A percentile compares a stretch with the other conserved stretches of the same genome.
phyloP scores from a whole-genome alignment of 2,888 invertebrate species.

The Leptinotarsa peninsularis region DNA sequence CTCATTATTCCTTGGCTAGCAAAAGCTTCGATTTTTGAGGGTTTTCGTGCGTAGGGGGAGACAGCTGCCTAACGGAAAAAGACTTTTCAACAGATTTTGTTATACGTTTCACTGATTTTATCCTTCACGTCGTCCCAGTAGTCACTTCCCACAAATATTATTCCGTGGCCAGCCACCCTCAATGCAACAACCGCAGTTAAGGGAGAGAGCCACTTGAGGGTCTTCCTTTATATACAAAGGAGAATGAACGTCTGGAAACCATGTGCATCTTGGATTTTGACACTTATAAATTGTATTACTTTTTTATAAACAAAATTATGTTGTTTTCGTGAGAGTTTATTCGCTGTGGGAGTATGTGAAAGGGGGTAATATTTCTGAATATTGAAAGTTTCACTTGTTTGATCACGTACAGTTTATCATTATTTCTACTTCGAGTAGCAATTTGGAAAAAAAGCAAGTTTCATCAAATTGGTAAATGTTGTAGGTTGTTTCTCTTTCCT shows the following conservation, averaged over 20 bases:
- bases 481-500: no score
- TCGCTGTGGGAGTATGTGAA: background rate
- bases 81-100: no score
- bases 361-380: background rate
- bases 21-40: no score
- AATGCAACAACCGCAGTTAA: slow-evolving; percentile 26
- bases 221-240: slow-evolving; percentile 33
- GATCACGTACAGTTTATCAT: no score
- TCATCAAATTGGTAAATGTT: no score
- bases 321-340: slow-evolving; percentile 29
- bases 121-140: background rate
- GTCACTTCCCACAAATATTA: slow-evolving; percentile 26
- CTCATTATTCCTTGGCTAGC: no score
- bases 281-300: slow-evolving; percentile 59
- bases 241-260: slow-evolving; percentile 50
- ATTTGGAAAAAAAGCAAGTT: no score
- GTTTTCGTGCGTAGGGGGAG: no score
- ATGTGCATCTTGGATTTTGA: slow-evolving; percentile 58
- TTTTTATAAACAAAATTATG: slow-evolving; percentile 47
- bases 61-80: no score
- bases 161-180: slow-evolving; percentile 23
- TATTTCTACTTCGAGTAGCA: no score
- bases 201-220: slow-evolving; percentile 32
- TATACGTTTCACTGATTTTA: no score
- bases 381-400: no score